These are phyloP conservation scores for Labeo calbasu DNA, from an alignment of 2,797 vertebrate genomes.

Conservation along the genomic window DNA sequence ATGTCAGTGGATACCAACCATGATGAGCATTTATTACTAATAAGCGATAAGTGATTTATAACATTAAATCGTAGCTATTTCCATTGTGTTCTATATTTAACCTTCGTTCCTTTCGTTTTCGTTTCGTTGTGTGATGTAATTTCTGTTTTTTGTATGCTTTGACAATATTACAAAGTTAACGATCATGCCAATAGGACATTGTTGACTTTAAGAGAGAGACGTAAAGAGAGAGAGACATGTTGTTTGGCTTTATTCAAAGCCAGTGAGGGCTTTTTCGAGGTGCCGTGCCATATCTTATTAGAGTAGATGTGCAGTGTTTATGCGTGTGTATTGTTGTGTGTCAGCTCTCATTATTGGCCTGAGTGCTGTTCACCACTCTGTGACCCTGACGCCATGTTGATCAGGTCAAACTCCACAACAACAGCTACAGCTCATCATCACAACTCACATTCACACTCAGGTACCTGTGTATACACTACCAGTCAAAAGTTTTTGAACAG, in stretches of 20 bases:
- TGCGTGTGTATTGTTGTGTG: constrained; percentile 54
- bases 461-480: too few species aligned
- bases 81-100: background rate
- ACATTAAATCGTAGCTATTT: background rate
- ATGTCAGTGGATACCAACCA: background rate
- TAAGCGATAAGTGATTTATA: background rate
- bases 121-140: background rate
- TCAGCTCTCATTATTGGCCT: constrained; percentile 83
- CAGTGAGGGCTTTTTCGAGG: constrained; percentile 42
- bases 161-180: constrained; percentile 19
- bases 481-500: too few species aligned
- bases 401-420: constrained; percentile 80
- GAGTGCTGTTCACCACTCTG: constrained; percentile 78
- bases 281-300: constrained; percentile 31
- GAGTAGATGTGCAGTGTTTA: constrained; percentile 37
- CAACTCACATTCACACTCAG: constrained; percentile 77
- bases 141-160: background rate
- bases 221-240: constrained; percentile 8
- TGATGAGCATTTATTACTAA: constrained; percentile 4
- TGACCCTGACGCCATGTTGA: constrained; percentile 76
- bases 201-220: constrained; percentile 10
- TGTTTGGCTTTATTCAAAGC: constrained; percentile 38
- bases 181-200: background rate
- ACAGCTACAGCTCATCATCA: constrained; percentile 65
- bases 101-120: background rate